Evolutionary conservation across 2,888 invertebrate genomes (phyloP).

Genomic region (Antheraea assamensis): DNA sequence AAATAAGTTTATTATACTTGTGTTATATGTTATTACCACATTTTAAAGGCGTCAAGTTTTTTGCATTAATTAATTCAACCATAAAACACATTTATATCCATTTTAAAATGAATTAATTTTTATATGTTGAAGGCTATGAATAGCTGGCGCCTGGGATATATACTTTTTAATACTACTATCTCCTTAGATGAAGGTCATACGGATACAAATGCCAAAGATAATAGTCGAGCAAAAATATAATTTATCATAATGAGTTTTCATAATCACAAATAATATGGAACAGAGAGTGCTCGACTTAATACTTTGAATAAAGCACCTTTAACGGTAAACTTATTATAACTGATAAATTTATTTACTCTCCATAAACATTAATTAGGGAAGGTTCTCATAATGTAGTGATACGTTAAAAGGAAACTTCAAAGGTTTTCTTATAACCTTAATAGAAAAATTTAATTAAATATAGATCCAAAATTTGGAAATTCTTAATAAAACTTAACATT

Average conservation of each 20-base stretch:
- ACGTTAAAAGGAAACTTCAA: too few species aligned
- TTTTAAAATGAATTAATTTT: slow-evolving; percentile 1
- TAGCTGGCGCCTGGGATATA: slow-evolving; percentile 3
- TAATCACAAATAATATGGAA: neutral
- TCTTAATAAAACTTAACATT: too few species aligned
- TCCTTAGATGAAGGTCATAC: neutral
- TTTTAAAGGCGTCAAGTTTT: slow-evolving; percentile 2
- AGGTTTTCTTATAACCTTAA: too few species aligned
- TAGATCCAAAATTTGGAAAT: too few species aligned
- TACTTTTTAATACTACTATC: neutral
- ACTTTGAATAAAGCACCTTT: neutral
- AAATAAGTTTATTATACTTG: neutral
- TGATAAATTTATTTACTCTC: too few species aligned
- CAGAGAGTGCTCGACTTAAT: neutral
- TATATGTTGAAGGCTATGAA: slow-evolving; percentile 7
- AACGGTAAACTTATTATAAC: too few species aligned
- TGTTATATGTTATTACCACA: neutral
- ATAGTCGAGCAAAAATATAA: neutral
- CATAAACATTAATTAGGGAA: too few species aligned
- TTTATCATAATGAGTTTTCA: neutral
- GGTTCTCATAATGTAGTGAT: too few species aligned
- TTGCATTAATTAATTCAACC: neutral
- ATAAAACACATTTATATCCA: neutral
- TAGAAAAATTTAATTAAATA: too few species aligned
- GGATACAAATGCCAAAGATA: neutral